Base-by-base conservation (phyloP, 2,888 invertebrate genomes). In the Nephrotoma flavescens region DNA sequence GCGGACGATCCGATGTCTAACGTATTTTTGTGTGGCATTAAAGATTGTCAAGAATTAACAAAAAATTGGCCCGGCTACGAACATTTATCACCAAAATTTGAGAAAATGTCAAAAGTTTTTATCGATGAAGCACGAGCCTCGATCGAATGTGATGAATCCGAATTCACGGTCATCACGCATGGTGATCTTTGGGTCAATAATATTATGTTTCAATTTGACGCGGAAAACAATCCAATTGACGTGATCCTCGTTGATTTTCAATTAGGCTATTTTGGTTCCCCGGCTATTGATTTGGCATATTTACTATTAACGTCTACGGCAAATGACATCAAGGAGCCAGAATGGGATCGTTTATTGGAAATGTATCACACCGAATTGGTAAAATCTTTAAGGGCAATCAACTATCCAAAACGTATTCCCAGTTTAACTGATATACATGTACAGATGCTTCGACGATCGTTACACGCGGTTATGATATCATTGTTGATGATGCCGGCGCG, bases 141-240 rank as follows among this genome's bases (percentile, higher is more conserved):
- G 11, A 6, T 45, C 11, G 44, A 45, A 86, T 2, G 7, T 31
- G 45, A 86, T 19, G 45, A 45, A 19, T 19, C 31, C 12, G 41
- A 84, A 1, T 85, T 85, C 9, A 45, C 44, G 3, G 45, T 45
- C 1, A 12, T 86, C 6, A 91, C 90, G 87, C 92, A 92, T 87
- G 92, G 91, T 6, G 92, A 92, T 88, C 88, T 91, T 9, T 91
- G 91, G 91, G 88, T 90, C 4, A 91, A 91, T 87, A 92, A 92
- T 88, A 90, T 91, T 89, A 89, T 92, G 89, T 91, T 91, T 87
- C 89, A 89, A 7, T 91, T 91, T 87, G 88, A 90, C 86, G 86
- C 88, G 89, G 89, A 84, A 89, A 89, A 87, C 2, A 86, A 31
- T 4, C 88, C 91, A 4, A 88, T 89, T 86, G 90, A 91, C 87